Conservation (phyloP, 2,888 invertebrate species). For the Zygogramma bicolorata region DNA sequence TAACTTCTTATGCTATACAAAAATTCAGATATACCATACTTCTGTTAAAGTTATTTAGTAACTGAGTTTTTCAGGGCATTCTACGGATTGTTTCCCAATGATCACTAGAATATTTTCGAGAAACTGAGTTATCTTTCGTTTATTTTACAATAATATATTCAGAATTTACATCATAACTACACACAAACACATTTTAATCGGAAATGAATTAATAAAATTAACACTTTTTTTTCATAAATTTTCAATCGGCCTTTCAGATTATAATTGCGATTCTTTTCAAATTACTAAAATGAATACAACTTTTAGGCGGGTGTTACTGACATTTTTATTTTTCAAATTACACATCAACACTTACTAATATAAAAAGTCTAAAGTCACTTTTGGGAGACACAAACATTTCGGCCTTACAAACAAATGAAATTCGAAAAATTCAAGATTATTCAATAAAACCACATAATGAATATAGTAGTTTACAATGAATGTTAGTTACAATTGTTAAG, state of each 20-base stretch:
- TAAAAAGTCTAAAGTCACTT: slow-evolving; percentile 60
- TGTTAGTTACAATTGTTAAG: slow-evolving; percentile 57
- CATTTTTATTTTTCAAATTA: slow-evolving; percentile 42
- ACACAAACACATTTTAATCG: slow-evolving; percentile 46
- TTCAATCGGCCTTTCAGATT: slow-evolving; percentile 27
- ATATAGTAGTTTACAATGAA: slow-evolving; percentile 53
- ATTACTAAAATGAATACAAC: slow-evolving; percentile 34
- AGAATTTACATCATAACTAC: slow-evolving; percentile 54
- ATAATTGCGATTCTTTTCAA: slow-evolving; percentile 26
- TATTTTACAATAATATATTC: slow-evolving; percentile 65
- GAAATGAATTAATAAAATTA: slow-evolving; percentile 35
- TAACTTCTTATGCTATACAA: slow-evolving; percentile 64
- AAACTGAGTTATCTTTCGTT: slow-evolving; percentile 53
- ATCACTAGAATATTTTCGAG: slow-evolving; percentile 30
- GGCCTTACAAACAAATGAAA: slow-evolving; percentile 55
- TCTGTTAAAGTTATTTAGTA: slow-evolving; percentile 60
- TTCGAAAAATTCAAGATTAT: slow-evolving; percentile 51
- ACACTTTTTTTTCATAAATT: slow-evolving; percentile 40
- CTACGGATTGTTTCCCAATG: slow-evolving; percentile 8
- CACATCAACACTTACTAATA: slow-evolving; percentile 43
- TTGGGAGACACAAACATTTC: slow-evolving; percentile 63
- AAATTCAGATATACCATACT: slow-evolving; percentile 66
- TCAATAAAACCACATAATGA: slow-evolving; percentile 60
- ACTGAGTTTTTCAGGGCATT: slow-evolving; percentile 50
- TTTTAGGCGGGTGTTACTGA: slow-evolving; percentile 45